Conservation (phyloP, 1,140 invertebrate species). For the Lineus longissimus region DNA sequence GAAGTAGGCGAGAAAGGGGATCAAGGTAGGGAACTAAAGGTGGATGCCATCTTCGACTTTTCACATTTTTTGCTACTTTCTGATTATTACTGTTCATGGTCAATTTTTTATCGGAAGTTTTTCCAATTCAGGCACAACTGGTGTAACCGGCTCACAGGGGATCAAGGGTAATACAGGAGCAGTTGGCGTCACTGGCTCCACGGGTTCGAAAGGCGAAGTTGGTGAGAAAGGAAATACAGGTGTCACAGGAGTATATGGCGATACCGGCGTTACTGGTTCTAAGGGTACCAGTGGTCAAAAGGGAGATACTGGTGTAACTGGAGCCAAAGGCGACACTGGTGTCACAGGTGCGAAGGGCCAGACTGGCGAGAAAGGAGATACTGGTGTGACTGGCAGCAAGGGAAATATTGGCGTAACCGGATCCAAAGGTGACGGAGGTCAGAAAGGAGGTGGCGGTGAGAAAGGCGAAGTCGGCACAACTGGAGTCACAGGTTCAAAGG, state of each 20-base stretch:
- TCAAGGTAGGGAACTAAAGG: neutral
- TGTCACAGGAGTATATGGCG: conserved; percentile 3
- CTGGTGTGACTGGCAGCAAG: conserved; percentile 8
- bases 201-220: neutral
- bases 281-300: conserved; percentile 52
- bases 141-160: neutral
- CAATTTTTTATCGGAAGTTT: too few relatives aligned
- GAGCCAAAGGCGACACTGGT: conserved; percentile 8
- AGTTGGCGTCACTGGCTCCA: neutral
- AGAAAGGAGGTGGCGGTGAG: conserved; percentile 7
- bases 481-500: too few relatives aligned
- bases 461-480: conserved; percentile 7
- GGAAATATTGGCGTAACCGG: too few relatives aligned
- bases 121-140: neutral
- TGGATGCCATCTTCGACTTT: neutral
- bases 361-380: conserved; percentile 2
- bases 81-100: too few relatives aligned
- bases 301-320: neutral
- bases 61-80: too few relatives aligned
- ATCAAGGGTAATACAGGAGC: neutral
- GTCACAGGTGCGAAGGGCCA: neutral
- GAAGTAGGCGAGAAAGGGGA: conserved; percentile 19
- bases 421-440: too few relatives aligned
- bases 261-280: conserved; percentile 59
- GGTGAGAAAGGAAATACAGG: conserved; percentile 6